A percentile compares a stretch with the other conserved stretches of the same genome.
These are phyloP conservation scores for Neomonachus schauinslandi DNA, from an alignment of 2,113 vertebrate genomes.

Conservation along the genomic window DNA sequence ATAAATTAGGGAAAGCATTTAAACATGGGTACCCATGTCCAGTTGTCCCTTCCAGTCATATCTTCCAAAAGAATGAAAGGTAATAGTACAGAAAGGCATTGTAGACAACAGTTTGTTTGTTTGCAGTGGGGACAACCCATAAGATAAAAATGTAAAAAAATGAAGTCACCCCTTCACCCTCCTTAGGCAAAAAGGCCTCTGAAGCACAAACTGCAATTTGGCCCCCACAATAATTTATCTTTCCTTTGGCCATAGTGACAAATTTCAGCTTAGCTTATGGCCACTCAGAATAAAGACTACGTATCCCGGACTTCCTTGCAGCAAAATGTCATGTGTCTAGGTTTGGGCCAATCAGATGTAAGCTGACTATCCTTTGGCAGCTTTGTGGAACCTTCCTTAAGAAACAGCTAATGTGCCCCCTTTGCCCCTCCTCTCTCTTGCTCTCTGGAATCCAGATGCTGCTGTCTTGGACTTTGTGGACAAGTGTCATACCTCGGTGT, in stretches of 20 bases:
- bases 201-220: not conserved
- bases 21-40: not conserved
- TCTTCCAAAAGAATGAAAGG: not conserved
- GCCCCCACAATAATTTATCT: not conserved
- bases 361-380: not conserved
- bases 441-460: not conserved
- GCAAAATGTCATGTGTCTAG: not conserved
- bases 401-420: too few relatives aligned
- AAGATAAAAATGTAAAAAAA: not conserved
- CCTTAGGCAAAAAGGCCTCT: not conserved
- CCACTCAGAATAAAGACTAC: not conserved
- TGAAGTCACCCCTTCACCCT: not conserved
- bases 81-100: not conserved
- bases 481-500: not conserved
- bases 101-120: not conserved
- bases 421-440: not conserved
- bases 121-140: not conserved
- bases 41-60: not conserved
- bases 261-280: not conserved
- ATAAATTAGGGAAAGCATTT: not conserved
- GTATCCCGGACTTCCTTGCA: not conserved
- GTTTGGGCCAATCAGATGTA: not conserved
- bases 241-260: not conserved
- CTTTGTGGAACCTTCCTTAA: not conserved
- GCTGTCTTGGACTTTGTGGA: not conserved